Conservation (phyloP, 2,888 invertebrate genomes). For the Agonopterix heracliana region DNA sequence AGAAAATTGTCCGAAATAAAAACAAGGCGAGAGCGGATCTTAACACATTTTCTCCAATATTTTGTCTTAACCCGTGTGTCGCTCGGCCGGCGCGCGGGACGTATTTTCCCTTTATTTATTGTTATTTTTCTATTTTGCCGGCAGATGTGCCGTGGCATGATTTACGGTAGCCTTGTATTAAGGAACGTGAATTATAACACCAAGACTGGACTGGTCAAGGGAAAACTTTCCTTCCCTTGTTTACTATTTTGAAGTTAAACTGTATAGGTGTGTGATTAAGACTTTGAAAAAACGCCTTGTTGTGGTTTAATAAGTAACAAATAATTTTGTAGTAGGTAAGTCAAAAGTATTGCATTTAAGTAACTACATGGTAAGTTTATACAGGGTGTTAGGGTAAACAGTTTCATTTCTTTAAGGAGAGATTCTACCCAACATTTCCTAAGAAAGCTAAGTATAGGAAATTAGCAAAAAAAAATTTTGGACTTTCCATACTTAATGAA, state of each 20-base stretch:
- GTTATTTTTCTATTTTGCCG: slow-evolving; percentile 76
- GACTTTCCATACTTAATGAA: too few relatives aligned
- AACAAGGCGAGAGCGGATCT: slow-evolving; percentile 9
- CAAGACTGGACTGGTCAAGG: slow-evolving; percentile 37
- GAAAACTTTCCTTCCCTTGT: slow-evolving; percentile 6
- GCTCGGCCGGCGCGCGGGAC: slow-evolving; percentile 18
- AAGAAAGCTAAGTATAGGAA: too few relatives aligned
- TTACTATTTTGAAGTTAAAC: neutral
- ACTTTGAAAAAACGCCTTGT: too few relatives aligned
- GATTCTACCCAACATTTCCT: too few relatives aligned
- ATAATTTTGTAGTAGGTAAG: too few relatives aligned
- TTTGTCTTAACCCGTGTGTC: slow-evolving; percentile 35
- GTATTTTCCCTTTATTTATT: slow-evolving; percentile 66
- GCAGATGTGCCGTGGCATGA: slow-evolving; percentile 70
- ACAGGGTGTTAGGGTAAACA: too few relatives aligned
- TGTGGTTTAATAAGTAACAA: too few relatives aligned
- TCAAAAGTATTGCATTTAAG: too few relatives aligned
- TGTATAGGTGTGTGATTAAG: too few relatives aligned
- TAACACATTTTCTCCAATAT: slow-evolving; percentile 32
- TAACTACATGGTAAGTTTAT: too few relatives aligned
- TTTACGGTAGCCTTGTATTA: slow-evolving; percentile 68
- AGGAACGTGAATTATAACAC: slow-evolving; percentile 59
- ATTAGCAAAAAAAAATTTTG: too few relatives aligned
- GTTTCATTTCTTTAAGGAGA: too few relatives aligned
- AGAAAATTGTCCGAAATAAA: slow-evolving; percentile 1